Evolutionary conservation across 2,113 vertebrate species (phyloP), one percentile per base, ranked within the genome.

Genomic region (Felis catus): DNA sequence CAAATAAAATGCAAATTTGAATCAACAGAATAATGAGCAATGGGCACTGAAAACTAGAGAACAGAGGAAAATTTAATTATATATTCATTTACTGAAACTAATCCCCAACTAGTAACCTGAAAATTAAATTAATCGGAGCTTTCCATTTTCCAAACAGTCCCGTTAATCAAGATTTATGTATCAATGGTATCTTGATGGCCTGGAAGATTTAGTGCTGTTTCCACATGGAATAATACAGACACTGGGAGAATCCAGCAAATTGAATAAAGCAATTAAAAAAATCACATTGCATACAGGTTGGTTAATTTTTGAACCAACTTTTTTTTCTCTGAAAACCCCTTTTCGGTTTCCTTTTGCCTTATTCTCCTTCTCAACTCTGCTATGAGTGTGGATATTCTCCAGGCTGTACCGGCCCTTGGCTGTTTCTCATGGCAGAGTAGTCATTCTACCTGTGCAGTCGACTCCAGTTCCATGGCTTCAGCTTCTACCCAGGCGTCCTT

Each of bases 1-100:
- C 71, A 70, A 92, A 96, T 21, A 73, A 95, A 91, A 90, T n/a
- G 21, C 55, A 83, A 61, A 71, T 78, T 63, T 65, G 31, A 90
- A 53, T 53, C 5, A 51, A 85, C 4, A 81, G 25, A 65, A 88
- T 70, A 41, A 36, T 91, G 36, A 78, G 21, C 27, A 78, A 76
- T 2, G 74, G 39, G 58, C 25, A 19, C 4, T 68, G n/a, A 80
- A 84, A 91, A 45, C 6, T 21, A 16, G 36, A 80, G 82, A 80
- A 14, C 0, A 70, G 48, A 55, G 13, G 41, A 70, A 93, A 36
- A 51, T 73, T 70, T 55, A 25, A 78, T 79, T 81, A 45, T 61
- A 45, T 90, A 45, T 76, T 89, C 33, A 70, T 18, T 89, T 48
- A 48, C n/a, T 70, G 25, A 86, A 91, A 82, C 8, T 39, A 61